Conservation (phyloP, 2,797 vertebrate genomes). For the Fistularia tabacaria region DNA sequence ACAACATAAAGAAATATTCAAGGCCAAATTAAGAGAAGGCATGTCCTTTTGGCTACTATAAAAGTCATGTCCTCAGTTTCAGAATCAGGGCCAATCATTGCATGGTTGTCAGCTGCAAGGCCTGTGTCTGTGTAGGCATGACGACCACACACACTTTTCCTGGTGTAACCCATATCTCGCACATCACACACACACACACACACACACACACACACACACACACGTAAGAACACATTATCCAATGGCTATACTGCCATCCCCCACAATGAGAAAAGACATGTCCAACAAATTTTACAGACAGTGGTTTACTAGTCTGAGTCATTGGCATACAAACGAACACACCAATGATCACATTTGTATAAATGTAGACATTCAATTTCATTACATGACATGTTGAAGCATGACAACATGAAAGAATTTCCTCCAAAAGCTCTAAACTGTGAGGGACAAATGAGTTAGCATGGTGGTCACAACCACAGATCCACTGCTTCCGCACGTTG, state of each 20-base stretch:
- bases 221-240: conserved; percentile 1
- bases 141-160: conserved; percentile 39
- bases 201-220: conserved; percentile 28
- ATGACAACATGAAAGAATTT: conserved; percentile 46
- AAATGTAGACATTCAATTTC: conserved; percentile 63
- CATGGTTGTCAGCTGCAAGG: conserved; percentile 27
- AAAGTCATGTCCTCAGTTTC: conserved; percentile 14
- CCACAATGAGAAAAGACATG: conserved; percentile 4
- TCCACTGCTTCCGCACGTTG: conserved; percentile 40
- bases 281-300: conserved; percentile 19
- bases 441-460: conserved; percentile 53
- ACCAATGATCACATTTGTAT: conserved; percentile 31
- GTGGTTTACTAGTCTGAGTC: conserved; percentile 6
- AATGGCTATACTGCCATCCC: conserved; percentile 7
- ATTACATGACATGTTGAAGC: conserved; percentile 58
- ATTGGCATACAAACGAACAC: conserved; percentile 3
- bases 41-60: conserved; percentile 8
- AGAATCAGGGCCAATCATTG: conserved; percentile 12
- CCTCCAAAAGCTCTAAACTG: conserved; percentile 39
- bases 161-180: background rate
- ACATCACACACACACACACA: conserved; percentile 20
- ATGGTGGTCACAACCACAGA: conserved; percentile 57
- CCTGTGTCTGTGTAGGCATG: conserved; percentile 24
- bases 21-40: conserved; percentile 21
- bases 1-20: too few relatives aligned